phyloP scores from a whole-genome alignment of 1,140 invertebrate genomes.

The Drosophila melanica region DNA sequence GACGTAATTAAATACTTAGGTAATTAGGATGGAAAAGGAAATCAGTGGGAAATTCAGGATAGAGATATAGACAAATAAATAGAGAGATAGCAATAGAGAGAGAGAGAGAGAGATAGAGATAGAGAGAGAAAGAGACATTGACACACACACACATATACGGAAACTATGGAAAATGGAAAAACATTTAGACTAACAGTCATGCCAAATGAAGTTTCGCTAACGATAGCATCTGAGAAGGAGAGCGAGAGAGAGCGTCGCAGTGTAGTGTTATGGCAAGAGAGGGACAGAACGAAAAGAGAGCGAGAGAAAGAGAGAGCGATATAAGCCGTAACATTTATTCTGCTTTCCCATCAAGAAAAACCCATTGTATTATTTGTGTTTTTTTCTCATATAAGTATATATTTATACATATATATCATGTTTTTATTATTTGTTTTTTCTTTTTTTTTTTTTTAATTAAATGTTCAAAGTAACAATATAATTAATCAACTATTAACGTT shows the following conservation, averaged over 20 bases:
- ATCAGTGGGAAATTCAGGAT: background rate
- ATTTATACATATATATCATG: conserved; percentile 77
- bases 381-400: conserved; percentile 62
- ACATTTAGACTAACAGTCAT: conserved; percentile 78
- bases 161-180: conserved; percentile 52
- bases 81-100: conserved; percentile 17
- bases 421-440: conserved; percentile 68
- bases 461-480: conserved; percentile 82
- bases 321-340: conserved; percentile 10
- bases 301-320: conserved; percentile 1
- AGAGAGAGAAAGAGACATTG: conserved; percentile 31
- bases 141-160: conserved; percentile 50
- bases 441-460: conserved; percentile 66
- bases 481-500: conserved; percentile 81
- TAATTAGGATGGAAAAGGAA: conserved; percentile 24
- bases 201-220: conserved; percentile 75
- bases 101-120: conserved; percentile 14
- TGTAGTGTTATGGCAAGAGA: conserved; percentile 45
- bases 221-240: conserved; percentile 43
- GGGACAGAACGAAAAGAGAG: conserved; percentile 10
- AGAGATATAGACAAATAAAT: conserved; percentile 27
- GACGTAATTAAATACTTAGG: conserved; percentile 29
- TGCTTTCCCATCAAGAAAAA: conserved; percentile 56
- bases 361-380: conserved; percentile 77
- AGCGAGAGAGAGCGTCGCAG: conserved; percentile 30